A percentile compares a stretch with the other conserved stretches of the same genome.
Conservation (phyloP, 2,113 vertebrate genomes). For the Misgurnus mizolepis region DNA sequence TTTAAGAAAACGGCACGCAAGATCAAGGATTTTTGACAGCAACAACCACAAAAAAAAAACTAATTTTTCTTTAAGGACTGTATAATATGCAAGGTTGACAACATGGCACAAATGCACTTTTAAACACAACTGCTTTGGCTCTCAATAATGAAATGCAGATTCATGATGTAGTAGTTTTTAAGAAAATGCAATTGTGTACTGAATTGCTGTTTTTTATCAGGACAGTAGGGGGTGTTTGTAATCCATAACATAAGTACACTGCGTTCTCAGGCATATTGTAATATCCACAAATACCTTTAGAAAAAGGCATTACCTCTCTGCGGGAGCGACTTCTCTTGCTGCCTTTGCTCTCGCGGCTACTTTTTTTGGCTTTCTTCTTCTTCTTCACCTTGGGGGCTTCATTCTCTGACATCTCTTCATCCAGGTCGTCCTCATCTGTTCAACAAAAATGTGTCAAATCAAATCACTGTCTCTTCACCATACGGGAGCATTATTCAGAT, state of each 20-base stretch:
- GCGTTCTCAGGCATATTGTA: background rate
- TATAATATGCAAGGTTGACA: too few relatives aligned
- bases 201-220: slow-evolving; percentile 26
- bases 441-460: background rate
- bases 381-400: slow-evolving; percentile 96
- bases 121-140: background rate
- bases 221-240: slow-evolving; percentile 15
- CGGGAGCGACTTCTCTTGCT: slow-evolving; percentile 91
- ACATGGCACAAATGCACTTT: background rate
- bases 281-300: background rate
- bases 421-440: slow-evolving; percentile 84
- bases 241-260: slow-evolving; percentile 13
- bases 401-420: slow-evolving; percentile 92
- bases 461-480: background rate
- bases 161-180: background rate
- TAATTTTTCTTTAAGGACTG: too few relatives aligned
- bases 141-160: background rate
- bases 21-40: too few relatives aligned
- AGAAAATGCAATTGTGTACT: background rate
- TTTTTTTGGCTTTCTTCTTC: slow-evolving; percentile 97
- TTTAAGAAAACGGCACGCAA: too few relatives aligned
- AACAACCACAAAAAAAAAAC: too few relatives aligned
- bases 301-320: slow-evolving; percentile 80
- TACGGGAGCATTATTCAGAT: background rate
- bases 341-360: slow-evolving; percentile 85